Conservation (phyloP, 2,797 vertebrate genomes). For the Morelia viridis region DNA sequence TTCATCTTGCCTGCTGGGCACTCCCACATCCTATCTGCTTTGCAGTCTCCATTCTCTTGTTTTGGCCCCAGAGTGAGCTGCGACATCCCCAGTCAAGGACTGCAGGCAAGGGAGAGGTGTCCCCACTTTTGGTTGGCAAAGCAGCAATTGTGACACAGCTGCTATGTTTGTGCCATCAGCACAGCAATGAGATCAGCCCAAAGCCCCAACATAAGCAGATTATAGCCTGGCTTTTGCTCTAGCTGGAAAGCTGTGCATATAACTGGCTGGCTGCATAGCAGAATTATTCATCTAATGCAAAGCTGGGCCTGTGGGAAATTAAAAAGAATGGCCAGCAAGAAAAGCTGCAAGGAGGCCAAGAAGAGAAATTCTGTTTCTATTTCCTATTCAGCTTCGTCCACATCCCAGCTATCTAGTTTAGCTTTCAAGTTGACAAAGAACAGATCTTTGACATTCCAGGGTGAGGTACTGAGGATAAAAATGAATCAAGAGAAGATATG, state of each 20-base stretch:
- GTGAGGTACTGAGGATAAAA: slow-evolving; percentile 14
- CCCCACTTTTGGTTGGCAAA: background rate
- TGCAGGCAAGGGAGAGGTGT: background rate
- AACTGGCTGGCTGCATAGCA: slow-evolving; percentile 52
- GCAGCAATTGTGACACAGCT: background rate
- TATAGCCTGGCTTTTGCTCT: slow-evolving; percentile 36
- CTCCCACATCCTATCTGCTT: background rate
- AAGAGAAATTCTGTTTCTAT: slow-evolving; percentile 46
- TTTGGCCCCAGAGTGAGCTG: background rate
- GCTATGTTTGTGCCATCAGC: background rate
- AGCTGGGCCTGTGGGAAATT: slow-evolving; percentile 49
- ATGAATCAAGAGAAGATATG: background rate
- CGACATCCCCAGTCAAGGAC: background rate
- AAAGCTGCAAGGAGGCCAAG: slow-evolving; percentile 31
- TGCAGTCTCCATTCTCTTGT: background rate
- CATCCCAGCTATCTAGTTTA: slow-evolving; percentile 42
- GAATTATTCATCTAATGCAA: slow-evolving; percentile 63
- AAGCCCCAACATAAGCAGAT: slow-evolving; percentile 47
- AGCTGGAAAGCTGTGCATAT: slow-evolving; percentile 50
- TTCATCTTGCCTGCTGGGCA: background rate
- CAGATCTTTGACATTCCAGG: slow-evolving; percentile 21
- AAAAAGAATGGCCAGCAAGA: slow-evolving; percentile 47
- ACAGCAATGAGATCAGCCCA: background rate
- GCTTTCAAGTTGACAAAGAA: slow-evolving; percentile 37
- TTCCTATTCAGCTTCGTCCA: slow-evolving; percentile 42